phyloP scores from a whole-genome alignment of 2,113 vertebrate species.

The Microtus montanus region DNA sequence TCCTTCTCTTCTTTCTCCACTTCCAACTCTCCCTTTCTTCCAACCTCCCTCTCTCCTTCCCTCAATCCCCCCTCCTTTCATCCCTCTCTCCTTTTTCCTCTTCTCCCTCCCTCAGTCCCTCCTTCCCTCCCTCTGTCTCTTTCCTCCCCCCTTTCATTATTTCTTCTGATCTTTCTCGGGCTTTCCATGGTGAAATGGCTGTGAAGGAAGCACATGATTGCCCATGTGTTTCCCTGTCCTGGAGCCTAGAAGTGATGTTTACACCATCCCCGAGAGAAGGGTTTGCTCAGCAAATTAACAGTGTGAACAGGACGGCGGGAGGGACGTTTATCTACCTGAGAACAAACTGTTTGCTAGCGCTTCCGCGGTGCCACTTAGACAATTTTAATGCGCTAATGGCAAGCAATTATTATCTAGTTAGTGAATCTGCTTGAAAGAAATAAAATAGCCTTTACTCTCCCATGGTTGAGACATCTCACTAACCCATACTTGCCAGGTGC shows the following conservation, averaged over 20 bases:
- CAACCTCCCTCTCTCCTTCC: too few relatives aligned
- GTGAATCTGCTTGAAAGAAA: constrained; percentile 58
- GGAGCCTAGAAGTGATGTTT: background rate
- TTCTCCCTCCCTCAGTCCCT: background rate
- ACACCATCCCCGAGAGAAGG: background rate
- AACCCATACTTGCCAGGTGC: background rate
- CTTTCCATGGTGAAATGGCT: background rate
- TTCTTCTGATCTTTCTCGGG: background rate
- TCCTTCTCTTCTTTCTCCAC: too few relatives aligned
- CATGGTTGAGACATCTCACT: constrained; percentile 12
- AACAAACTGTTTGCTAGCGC: constrained; percentile 54
- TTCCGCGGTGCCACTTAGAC: constrained; percentile 7
- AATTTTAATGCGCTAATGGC: constrained; percentile 65
- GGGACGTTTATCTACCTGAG: constrained; percentile 45
- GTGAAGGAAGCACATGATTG: background rate
- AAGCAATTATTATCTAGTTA: constrained; percentile 70
- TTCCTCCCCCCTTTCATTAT: background rate
- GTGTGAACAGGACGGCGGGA: constrained; percentile 12
- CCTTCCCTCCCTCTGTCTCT: too few relatives aligned
- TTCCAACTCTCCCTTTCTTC: rapidly evolving
- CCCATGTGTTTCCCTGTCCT: background rate
- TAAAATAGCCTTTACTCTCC: background rate
- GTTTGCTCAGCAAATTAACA: constrained; percentile 48
- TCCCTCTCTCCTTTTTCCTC: rapidly evolving
- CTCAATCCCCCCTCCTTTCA: background rate